Conservation (phyloP, 2,888 invertebrate genomes). For the Pyrrhia umbra region DNA sequence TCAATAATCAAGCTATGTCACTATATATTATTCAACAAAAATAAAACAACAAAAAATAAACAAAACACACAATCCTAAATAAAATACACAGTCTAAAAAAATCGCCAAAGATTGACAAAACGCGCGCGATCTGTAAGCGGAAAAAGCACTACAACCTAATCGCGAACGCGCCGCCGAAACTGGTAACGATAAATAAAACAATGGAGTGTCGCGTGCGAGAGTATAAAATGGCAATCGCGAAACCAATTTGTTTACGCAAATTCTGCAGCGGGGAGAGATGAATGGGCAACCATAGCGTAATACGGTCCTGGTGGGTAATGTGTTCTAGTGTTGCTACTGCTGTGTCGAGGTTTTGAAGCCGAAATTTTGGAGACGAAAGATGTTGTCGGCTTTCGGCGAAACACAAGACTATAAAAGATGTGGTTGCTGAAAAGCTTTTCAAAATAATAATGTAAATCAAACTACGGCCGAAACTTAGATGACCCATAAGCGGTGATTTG, state of each 20-base stretch:
- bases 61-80: slow-evolving; percentile 25
- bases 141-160: slow-evolving; percentile 89
- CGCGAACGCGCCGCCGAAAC: slow-evolving; percentile 87
- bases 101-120: slow-evolving; percentile 83
- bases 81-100: slow-evolving; percentile 61
- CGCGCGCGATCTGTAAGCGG: slow-evolving; percentile 84
- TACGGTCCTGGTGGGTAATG: slow-evolving; percentile 84
- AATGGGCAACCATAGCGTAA: slow-evolving; percentile 89
- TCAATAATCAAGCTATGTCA: neutral
- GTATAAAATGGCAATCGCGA: slow-evolving; percentile 91
- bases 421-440: no score
- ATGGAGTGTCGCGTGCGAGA: slow-evolving; percentile 88
- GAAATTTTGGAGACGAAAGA: neutral
- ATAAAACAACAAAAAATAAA: slow-evolving; percentile 21
- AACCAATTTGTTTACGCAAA: slow-evolving; percentile 91
- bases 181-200: slow-evolving; percentile 90
- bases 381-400: neutral
- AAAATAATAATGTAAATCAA: no score
- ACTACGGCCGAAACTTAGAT: no score
- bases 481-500: no score
- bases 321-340: slow-evolving; percentile 69
- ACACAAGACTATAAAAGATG: neutral
- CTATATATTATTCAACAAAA: neutral
- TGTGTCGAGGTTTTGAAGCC: slow-evolving; percentile 35
- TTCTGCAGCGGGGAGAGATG: slow-evolving; percentile 89